Evolutionary conservation across 2,888 invertebrate genomes (phyloP).

Genomic region (Brachypalpus laphriformis): DNA sequence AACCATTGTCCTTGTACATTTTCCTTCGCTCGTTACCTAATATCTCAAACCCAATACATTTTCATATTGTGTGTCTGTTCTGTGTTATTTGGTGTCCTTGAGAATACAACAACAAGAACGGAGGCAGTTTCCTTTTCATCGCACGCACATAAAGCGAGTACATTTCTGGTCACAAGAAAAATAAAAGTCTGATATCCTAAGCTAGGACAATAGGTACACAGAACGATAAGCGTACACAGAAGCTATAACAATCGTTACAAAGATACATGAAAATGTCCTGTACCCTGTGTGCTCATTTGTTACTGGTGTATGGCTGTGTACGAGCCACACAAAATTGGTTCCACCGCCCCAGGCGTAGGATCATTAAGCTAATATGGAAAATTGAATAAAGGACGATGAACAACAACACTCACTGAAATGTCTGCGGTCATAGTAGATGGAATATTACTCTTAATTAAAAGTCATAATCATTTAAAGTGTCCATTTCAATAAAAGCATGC

Average conservation of each 20-base stretch:
- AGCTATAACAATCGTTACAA: background rate
- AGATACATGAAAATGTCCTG: background rate
- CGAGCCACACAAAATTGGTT: conserved; percentile 2
- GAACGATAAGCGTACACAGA: background rate
- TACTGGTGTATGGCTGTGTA: background rate
- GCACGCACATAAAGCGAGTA: background rate
- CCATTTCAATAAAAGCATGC: background rate
- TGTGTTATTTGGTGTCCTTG: background rate
- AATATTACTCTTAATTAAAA: conserved; percentile 21
- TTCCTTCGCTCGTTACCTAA: conserved; percentile 22
- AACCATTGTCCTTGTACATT: conserved; percentile 26
- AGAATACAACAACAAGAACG: background rate
- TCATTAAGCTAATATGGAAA: conserved; percentile 9
- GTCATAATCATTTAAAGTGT: background rate
- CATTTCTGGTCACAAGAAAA: conserved; percentile 2
- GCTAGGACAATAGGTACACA: conserved; percentile 4
- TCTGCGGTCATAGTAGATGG: background rate
- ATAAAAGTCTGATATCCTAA: background rate
- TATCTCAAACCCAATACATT: background rate
- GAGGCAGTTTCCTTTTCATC: background rate
- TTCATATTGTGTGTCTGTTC: background rate
- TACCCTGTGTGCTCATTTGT: background rate
- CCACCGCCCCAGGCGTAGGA: background rate
- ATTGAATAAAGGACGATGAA: background rate
- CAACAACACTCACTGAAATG: background rate